Evolutionary conservation across 2,113 vertebrate species (phyloP), one percentile per base, ranked within the genome.

Genomic region (Edolisoma coerulescens): DNA sequence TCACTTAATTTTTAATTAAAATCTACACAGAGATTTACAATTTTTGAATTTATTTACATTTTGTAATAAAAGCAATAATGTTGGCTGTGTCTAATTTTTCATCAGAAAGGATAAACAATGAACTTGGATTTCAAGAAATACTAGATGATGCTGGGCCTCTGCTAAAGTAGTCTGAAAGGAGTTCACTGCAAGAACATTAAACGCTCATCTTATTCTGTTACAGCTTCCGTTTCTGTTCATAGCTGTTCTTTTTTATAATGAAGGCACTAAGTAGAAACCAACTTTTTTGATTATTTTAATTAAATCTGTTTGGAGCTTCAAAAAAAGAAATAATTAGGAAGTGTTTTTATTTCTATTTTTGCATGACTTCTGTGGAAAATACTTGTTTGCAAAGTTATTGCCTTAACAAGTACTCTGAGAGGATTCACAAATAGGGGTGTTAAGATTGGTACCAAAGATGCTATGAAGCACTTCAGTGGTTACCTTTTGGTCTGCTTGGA

Each of bases 41-140:
- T 16, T 77, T 88, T 68, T 67, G 23, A 86, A 93, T 91, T 96
- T 97, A 97, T 97, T 97, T 96, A 96, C 93, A 33, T 95, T 98
- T 97, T 96, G 9, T 97, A 97, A 98, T 97, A 97, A 97, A 97
- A 97, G 27, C n/a, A 76, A 10, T 93, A 85, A 94, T 49, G 33
- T 42, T 96, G 67, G 0, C 44, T 91, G 33, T 77, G 90, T 93
- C 71, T 95, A 35, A 53, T 86, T 86, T 94, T 90, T 95, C 76
- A 67, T 90, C 35, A 68, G 53, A 45, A 87, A 70, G 17, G 28
- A 13, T n/a, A 39, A 82, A 52, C 57, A 32, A 24, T 60, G 7
- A 59, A 50, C 35, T 70, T 81, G 47, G 5, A 33, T 74, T 93
- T 93, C 28, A 86, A 44, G 47, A 74, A 92, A 41, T 86, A 28